Evolutionary conservation across 2,888 invertebrate genomes (phyloP).

Genomic region (Melipona beecheii): DNA sequence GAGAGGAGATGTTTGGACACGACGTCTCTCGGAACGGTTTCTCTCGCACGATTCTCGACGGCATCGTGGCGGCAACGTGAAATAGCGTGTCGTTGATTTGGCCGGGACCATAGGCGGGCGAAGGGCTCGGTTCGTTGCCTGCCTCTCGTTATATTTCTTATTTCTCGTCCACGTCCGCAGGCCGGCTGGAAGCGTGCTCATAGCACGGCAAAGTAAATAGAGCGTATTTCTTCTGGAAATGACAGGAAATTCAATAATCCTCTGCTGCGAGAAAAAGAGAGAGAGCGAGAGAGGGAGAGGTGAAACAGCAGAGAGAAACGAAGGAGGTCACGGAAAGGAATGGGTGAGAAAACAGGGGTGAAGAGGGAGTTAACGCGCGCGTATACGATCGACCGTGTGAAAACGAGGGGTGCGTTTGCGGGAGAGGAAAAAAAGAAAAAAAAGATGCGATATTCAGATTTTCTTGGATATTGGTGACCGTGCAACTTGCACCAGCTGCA

Average conservation of each 20-base stretch:
- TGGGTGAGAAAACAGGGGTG: conserved; percentile 10
- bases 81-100: conserved; percentile 56
- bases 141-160: conserved; percentile 67
- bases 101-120: conserved; percentile 26
- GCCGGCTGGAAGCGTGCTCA: conserved; percentile 58
- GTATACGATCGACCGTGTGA: conserved; percentile 34
- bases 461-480: conserved; percentile 23
- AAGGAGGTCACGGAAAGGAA: conserved; percentile 45
- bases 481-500: conserved; percentile 8
- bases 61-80: conserved; percentile 53
- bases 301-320: conserved; percentile 51
- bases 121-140: conserved; percentile 58
- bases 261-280: conserved; percentile 64
- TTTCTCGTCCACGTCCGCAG: conserved; percentile 67
- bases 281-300: conserved; percentile 59
- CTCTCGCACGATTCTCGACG: conserved; percentile 32
- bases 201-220: conserved; percentile 76
- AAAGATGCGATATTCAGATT: conserved; percentile 40
- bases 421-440: background rate
- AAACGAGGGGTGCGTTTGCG: conserved; percentile 35
- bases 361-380: conserved; percentile 35
- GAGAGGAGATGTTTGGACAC: conserved; percentile 3
- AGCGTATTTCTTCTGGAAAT: conserved; percentile 82
- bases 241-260: conserved; percentile 83
- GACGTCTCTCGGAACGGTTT: background rate